Conservation (phyloP, 2,888 invertebrate species). For the Elegia similella region DNA sequence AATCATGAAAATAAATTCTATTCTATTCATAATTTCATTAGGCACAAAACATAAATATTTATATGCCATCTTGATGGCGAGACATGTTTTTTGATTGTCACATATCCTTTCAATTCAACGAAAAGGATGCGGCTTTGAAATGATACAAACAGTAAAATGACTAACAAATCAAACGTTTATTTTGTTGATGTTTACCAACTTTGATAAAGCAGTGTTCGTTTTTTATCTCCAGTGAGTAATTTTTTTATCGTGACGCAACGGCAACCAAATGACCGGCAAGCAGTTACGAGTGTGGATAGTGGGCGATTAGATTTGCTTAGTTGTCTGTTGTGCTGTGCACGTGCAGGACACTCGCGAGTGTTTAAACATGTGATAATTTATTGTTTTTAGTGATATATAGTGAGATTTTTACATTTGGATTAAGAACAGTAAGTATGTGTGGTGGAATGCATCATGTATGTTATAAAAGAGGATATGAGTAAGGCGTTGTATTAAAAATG, state of each 20-base stretch:
- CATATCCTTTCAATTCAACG: too few species aligned
- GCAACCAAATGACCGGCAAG: constrained; percentile 5
- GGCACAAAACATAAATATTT: too few species aligned
- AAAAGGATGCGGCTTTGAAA: too few species aligned
- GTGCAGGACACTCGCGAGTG: not conserved
- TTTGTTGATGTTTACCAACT: too few species aligned
- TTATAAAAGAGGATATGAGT: too few species aligned
- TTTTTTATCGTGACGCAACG: constrained; percentile 12
- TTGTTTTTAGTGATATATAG: not conserved
- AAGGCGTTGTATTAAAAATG: too few species aligned
- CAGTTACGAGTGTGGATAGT: not conserved
- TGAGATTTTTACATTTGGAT: not conserved
- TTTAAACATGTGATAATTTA: not conserved
- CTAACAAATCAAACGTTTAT: too few species aligned
- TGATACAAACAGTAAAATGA: too few species aligned
- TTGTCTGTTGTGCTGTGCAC: not conserved
- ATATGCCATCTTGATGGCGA: too few species aligned
- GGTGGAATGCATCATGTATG: not conserved
- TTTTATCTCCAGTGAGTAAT: not conserved
- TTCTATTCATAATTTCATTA: too few species aligned
- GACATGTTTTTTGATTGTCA: too few species aligned
- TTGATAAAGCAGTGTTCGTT: not conserved
- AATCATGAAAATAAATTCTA: too few species aligned
- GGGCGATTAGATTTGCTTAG: constrained; percentile 3
- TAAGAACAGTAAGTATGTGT: not conserved